Evolutionary conservation across 92 coral and sea anemone species (phyloP).

Genomic region (Palythoa grandis): DNA sequence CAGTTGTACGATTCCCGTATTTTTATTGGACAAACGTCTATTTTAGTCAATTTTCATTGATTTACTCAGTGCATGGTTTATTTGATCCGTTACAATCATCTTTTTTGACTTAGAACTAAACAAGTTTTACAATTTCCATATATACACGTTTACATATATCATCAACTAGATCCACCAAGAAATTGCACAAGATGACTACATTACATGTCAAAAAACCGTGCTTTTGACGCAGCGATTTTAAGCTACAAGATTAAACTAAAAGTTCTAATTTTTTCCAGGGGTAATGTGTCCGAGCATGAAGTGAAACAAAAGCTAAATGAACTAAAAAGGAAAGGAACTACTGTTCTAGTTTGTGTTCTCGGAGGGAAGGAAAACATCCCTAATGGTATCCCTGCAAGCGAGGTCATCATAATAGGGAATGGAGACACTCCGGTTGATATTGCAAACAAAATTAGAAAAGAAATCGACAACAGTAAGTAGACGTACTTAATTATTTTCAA

Average conservation of each 20-base stretch:
- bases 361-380: constrained; percentile 24
- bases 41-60: too few relatives aligned
- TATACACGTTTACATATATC: too few relatives aligned
- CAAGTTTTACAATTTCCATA: too few relatives aligned
- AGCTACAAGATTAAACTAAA: not conserved
- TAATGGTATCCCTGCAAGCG: not conserved
- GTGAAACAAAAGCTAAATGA: constrained; percentile 9
- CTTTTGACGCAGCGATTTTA: not conserved
- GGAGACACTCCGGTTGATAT: not conserved
- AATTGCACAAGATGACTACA: too few relatives aligned
- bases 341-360: not conserved
- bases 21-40: too few relatives aligned
- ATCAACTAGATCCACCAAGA: too few relatives aligned
- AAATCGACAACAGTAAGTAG: constrained; percentile 20
- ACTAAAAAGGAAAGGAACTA: constrained; percentile 9
- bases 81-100: too few relatives aligned
- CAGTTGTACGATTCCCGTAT: too few relatives aligned
- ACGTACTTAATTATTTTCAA: not conserved
- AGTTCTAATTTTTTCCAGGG: not conserved
- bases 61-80: too few relatives aligned
- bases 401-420: not conserved
- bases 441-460: constrained; percentile 13
- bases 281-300: not conserved
- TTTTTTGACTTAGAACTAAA: too few relatives aligned
- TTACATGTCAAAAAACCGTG: too few relatives aligned